These are phyloP conservation scores for Bombus confusus DNA, from an alignment of 1,140 invertebrate species.

Conservation along the genomic window DNA sequence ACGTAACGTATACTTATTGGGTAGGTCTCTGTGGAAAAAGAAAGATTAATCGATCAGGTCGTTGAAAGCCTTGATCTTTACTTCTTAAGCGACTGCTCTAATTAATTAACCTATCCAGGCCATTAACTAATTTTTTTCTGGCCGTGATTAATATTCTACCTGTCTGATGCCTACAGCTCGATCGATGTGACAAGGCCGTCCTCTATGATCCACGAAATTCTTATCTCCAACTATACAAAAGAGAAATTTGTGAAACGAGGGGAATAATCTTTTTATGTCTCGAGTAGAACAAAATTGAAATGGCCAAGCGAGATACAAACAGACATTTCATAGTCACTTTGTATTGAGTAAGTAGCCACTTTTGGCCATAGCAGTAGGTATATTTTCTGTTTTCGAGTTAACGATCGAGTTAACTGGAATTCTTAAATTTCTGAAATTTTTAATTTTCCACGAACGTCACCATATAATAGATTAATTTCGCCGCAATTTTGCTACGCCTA, in stretches of 20 bases:
- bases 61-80: not conserved
- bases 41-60: not conserved
- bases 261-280: too few species aligned
- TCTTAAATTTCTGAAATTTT: too few species aligned
- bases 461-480: too few species aligned
- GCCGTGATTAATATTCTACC: conserved; percentile 9
- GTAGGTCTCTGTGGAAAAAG: not conserved
- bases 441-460: too few species aligned
- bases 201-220: not conserved
- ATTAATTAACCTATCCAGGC: conserved; percentile 34
- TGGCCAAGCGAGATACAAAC: not conserved
- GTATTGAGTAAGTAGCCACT: too few species aligned
- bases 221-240: not conserved
- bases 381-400: too few species aligned
- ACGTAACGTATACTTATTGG: not conserved
- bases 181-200: not conserved
- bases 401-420: too few species aligned
- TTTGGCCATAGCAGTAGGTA: too few species aligned
- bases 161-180: not conserved
- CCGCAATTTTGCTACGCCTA: too few species aligned
- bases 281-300: not conserved
- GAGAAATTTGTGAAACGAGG: not conserved
- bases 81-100: not conserved
- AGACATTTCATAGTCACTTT: too few species aligned
- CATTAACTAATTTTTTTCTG: conserved; percentile 32